phyloP scores from a whole-genome alignment of 2,113 vertebrate genomes.

The Chitala chitala region DNA sequence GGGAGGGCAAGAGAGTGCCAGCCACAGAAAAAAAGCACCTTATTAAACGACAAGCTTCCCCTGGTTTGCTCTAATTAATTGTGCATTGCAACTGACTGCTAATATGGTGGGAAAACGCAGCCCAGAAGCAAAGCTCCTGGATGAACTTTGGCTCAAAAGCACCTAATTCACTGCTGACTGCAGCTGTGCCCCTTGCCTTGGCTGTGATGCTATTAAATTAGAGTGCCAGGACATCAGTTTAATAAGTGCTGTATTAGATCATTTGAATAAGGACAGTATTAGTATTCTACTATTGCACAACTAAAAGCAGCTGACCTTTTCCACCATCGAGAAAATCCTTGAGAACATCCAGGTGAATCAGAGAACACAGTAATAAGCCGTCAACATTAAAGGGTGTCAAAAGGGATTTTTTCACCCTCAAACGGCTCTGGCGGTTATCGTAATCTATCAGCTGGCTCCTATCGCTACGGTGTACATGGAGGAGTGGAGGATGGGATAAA shows the following conservation, averaged over 20 bases:
- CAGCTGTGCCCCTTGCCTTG: conserved; percentile 75
- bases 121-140: conserved; percentile 73
- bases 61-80: conserved; percentile 92
- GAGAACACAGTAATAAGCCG: conserved; percentile 84
- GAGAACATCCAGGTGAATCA: conserved; percentile 88
- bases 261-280: conserved; percentile 99
- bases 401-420: conserved; percentile 60
- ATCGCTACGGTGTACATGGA: conserved; percentile 59
- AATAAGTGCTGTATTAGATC: conserved; percentile 93
- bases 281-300: conserved; percentile 91
- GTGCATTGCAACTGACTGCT: conserved; percentile 79
- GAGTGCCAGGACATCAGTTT: conserved; percentile 92
- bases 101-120: conserved; percentile 86
- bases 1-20: conserved; percentile 32
- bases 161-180: conserved; percentile 80
- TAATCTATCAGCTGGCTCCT: conserved; percentile 64
- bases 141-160: conserved; percentile 86
- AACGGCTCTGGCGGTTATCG: conserved; percentile 58
- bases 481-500: conserved; percentile 51
- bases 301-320: conserved; percentile 99
- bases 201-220: conserved; percentile 91
- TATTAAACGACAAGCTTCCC: conserved; percentile 96
- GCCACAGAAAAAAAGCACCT: conserved; percentile 61
- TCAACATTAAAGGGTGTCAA: conserved; percentile 82
- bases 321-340: conserved; percentile 90